Evolutionary conservation across 2,888 invertebrate genomes (phyloP), one percentile per base, ranked within the genome.

Genomic region (Sphaerophoria rueppellii): DNA sequence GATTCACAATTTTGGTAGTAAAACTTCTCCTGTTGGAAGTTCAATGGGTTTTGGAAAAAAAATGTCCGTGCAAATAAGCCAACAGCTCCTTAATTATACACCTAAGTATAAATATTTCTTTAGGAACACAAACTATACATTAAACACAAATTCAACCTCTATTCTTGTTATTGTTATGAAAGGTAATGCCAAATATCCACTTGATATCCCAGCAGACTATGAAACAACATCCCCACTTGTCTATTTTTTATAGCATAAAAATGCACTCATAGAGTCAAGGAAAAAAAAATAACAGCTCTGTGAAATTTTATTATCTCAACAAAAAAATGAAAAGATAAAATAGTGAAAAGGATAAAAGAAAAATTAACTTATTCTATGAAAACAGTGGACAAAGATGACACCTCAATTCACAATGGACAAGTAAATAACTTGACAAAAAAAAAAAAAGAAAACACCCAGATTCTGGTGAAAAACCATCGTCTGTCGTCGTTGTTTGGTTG

Each of bases 341-440:
- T 43, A 65, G 6, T 14, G 37, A 54, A 40, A 54, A 61, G 40
- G 5, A 72, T 60, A 73, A 78, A 73, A 55, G 12, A 75, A 72
- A 65, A 83, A 76, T 71, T 57, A 67, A 74, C 74, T 75, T 75
- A 52, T 71, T 37, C 34, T 52, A 9, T 32, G 32, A 57, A 61
- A n/a, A 46, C 37, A 69, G 52, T 69, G 81, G 76, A 85, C 75
- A 61, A 69, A 61, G 46, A 76, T 80, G 75, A 69, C 83, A 85
- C 76, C 76, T 85, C 60, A 69, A 75, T 69, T 76, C 69, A 69
- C 80, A 76, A 69, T 74, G 46, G 37, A 32, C 60, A 55, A 57
- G 46, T n/a, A 67, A 48, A 24, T n/a, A 50, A 61, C 67, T 12
- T 7, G 9, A 40, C 24, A 34, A 63, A 14, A 65, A 63, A 46